phyloP scores from a whole-genome alignment of 2,113 vertebrate species.

The Guaruba guarouba region DNA sequence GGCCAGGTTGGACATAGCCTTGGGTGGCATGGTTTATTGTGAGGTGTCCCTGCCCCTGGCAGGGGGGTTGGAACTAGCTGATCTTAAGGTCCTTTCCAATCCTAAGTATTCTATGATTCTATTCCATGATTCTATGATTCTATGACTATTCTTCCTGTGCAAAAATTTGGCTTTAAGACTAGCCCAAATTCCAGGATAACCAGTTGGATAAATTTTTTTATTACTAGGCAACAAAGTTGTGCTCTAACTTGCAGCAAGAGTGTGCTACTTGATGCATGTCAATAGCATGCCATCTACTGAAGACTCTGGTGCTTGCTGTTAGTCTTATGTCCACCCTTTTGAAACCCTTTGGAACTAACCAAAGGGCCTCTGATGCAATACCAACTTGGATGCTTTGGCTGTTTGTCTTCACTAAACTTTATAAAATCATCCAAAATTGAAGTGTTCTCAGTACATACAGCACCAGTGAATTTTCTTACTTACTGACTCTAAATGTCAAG shows the following conservation, averaged over 20 bases:
- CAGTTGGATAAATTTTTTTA: neutral
- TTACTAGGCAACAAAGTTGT: neutral
- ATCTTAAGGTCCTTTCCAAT: too few species aligned
- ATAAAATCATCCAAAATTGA: neutral
- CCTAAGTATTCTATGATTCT: too few species aligned
- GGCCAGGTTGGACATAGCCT: too few species aligned
- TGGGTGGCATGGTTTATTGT: too few species aligned
- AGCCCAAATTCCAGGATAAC: neutral
- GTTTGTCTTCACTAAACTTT: neutral
- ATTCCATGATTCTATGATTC: too few species aligned
- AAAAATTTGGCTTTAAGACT: neutral
- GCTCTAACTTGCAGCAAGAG: neutral
- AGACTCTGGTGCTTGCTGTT: neutral
- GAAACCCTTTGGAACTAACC: neutral
- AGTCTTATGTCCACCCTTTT: neutral
- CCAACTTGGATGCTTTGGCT: neutral
- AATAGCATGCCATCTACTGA: neutral
- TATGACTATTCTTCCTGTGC: neutral
- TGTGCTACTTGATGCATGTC: neutral
- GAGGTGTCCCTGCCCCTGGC: too few species aligned
- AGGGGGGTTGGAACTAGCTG: too few species aligned
- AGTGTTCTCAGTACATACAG: neutral
- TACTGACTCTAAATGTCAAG: neutral
- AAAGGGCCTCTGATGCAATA: neutral
- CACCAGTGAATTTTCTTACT: neutral